Percentiles rank a stretch among this genome's conserved stretches.
Conservation (phyloP, 2,797 vertebrate species). For the Crocodylus rhombifer region DNA sequence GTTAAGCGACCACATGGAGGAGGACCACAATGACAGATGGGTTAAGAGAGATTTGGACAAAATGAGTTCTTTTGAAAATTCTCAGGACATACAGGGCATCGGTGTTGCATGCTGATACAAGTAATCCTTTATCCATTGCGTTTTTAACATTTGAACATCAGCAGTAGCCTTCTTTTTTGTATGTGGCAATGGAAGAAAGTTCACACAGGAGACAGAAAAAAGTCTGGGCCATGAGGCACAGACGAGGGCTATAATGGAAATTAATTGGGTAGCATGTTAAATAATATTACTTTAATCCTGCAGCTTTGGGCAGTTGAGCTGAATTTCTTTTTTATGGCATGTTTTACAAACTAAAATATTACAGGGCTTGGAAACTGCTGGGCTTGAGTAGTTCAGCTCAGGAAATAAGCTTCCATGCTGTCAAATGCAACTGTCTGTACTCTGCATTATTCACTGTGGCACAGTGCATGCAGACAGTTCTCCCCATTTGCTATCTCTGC, state of each 20-base stretch:
- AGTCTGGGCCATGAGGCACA: conserved; percentile 63
- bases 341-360: conserved; percentile 77
- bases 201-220: conserved; percentile 73
- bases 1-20: background rate
- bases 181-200: conserved; percentile 68
- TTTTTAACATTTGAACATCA: conserved; percentile 67
- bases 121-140: background rate
- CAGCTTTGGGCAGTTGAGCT: conserved; percentile 69
- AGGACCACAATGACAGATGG: background rate
- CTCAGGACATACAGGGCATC: background rate
- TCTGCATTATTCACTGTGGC: conserved; percentile 62
- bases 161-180: conserved; percentile 73
- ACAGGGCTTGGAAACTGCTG: conserved; percentile 57
- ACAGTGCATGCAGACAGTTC: conserved; percentile 69
- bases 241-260: conserved; percentile 74
- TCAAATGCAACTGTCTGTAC: conserved; percentile 39
- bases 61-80: background rate
- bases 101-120: background rate
- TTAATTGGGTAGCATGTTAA: conserved; percentile 76
- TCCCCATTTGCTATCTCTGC: conserved; percentile 77
- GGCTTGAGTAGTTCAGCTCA: conserved; percentile 62
- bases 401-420: conserved; percentile 74
- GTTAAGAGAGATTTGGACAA: background rate
- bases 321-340: conserved; percentile 77
- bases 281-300: conserved; percentile 82